Evolutionary conservation across 2,888 invertebrate species (phyloP), one percentile per base, ranked within the genome.

Genomic region (Xylota segnis): DNA sequence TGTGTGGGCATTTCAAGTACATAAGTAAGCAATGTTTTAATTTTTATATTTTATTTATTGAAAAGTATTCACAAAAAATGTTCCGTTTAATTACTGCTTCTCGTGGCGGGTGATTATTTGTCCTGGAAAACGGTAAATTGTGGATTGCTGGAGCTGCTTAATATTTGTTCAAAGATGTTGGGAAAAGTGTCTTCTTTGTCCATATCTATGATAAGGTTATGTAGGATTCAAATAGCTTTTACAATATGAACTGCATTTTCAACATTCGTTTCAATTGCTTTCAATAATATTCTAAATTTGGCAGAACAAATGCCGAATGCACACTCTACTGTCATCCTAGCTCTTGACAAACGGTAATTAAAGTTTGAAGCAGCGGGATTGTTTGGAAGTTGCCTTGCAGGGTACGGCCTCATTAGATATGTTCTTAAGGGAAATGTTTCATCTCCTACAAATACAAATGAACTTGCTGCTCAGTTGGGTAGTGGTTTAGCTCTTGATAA

Each of bases 401-500:
- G 27, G 9, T 7, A 27, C n/a, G n/a, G n/a, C n/a, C n/a, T n/a
- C n/a, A n/a, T 29, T 3, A 18, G 18, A 18, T 50, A 23, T 12
- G 50, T 50, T 56, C 34, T 10, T 9, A 58, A 10, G 12, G 58
- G 37, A 59, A 40, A 40, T 18, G 16, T 16, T 59, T 40, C 59
- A 27, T 40, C 59, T 6, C n/a, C 40, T 58, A 34, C 9, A 37
- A 58, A 58, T 10, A 58, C 18, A 34, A 34, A 59, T 16, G 56
- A 16, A 18, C 56, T 16, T 58, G 9, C 16, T 34, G 34, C 10
- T 34, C 34, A 16, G 56, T 58, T 58, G 56, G 12, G 56, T 58
- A 58, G 56, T 16, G 7, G 58, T 18, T 58, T 37, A 18, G 10
- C 58, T 37, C 37, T 58, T 18, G 37, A 23, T 37, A 58, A 58